A percentile compares a stretch with the other conserved stretches of the same genome.
These are phyloP conservation scores for Zosterops lateralis DNA, from an alignment of 2,113 vertebrate species.

Conservation along the genomic window DNA sequence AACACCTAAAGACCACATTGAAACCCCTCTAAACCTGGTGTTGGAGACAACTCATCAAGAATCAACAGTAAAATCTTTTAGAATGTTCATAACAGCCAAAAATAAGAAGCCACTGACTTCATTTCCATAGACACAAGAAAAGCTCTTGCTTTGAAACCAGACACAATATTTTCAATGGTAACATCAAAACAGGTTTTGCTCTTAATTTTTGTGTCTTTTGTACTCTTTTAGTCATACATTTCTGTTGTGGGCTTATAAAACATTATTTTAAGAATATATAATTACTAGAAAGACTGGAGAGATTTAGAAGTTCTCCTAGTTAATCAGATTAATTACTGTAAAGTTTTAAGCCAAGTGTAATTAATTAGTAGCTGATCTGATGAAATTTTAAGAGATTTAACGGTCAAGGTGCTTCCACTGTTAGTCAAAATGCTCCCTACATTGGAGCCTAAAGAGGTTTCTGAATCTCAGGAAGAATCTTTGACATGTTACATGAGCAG, in stretches of 20 bases:
- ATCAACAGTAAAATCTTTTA: background rate
- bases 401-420: background rate
- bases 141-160: background rate
- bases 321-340: background rate
- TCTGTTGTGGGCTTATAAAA: constrained; percentile 29
- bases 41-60: background rate
- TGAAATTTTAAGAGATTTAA: constrained; percentile 10
- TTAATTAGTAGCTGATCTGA: constrained; percentile 31
- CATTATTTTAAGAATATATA: constrained; percentile 2
- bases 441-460: background rate
- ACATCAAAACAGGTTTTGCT: constrained; percentile 2
- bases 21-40: background rate
- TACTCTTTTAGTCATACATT: constrained; percentile 31
- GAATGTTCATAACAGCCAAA: constrained; percentile 21
- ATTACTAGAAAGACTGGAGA: background rate
- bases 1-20: background rate
- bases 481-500: background rate
- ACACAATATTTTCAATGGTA: background rate
- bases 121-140: background rate
- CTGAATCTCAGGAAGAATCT: background rate
- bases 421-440: background rate
- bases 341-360: constrained; percentile 39
- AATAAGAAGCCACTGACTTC: constrained; percentile 22
- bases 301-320: background rate
- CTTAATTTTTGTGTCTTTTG: background rate